Conservation (phyloP, 2,113 vertebrate species). For the Limnothrissa miodon region DNA sequence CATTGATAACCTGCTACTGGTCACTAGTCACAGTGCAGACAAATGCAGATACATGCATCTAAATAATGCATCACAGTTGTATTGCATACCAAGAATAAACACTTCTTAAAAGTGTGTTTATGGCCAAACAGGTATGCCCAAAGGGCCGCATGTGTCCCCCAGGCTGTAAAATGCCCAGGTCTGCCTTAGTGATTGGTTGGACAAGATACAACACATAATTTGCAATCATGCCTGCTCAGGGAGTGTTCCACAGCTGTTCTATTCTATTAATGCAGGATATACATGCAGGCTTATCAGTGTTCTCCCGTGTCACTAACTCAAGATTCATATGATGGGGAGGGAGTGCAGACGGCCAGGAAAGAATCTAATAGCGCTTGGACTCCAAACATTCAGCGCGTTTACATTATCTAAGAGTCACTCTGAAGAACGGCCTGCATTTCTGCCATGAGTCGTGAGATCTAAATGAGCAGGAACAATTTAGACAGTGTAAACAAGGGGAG, state of each 20-base stretch:
- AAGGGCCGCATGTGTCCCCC: too few species aligned
- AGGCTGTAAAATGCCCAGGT: too few species aligned
- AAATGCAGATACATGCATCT: too few species aligned
- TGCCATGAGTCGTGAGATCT: conserved; percentile 27
- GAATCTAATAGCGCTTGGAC: conserved; percentile 32
- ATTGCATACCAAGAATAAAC: too few species aligned
- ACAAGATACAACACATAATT: not conserved
- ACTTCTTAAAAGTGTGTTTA: too few species aligned
- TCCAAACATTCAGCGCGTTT: conserved; percentile 49
- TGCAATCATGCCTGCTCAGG: not conserved
- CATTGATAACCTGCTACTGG: too few species aligned
- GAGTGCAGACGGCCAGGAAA: conserved; percentile 32
- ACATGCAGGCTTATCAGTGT: not conserved
- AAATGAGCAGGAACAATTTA: conserved; percentile 47
- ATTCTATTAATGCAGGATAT: not conserved
- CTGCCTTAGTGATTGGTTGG: not conserved
- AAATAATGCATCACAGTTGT: too few species aligned
- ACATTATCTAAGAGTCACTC: conserved; percentile 35
- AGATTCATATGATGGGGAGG: conserved; percentile 8
- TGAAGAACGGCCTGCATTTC: conserved; percentile 38
- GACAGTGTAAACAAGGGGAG: conserved; percentile 48
- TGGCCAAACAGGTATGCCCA: too few species aligned
- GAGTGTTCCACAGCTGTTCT: not conserved
- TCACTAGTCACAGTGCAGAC: too few species aligned
- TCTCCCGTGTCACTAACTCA: not conserved